phyloP scores from a whole-genome alignment of 2,797 vertebrate genomes.

The Anguilla obscura region DNA sequence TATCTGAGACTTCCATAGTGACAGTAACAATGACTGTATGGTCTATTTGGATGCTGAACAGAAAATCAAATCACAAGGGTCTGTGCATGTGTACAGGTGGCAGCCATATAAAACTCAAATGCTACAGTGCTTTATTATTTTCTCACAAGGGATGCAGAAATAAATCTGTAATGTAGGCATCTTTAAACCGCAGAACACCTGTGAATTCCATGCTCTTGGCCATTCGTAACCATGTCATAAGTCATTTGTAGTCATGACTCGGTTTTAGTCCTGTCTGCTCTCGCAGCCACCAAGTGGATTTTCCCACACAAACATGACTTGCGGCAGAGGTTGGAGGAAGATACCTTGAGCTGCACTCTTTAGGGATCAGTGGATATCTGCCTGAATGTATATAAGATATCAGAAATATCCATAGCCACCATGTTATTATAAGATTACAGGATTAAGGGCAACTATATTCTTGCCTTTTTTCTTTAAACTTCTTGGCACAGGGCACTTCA shows the following conservation, averaged over 20 bases:
- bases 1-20: neutral
- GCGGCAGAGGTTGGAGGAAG: neutral
- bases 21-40: neutral
- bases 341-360: neutral
- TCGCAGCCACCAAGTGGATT: neutral
- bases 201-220: neutral
- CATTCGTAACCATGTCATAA: neutral
- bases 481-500: constrained; percentile 45
- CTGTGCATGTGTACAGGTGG: neutral
- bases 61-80: neutral
- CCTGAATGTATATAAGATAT: constrained; percentile 43
- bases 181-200: neutral
- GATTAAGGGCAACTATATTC: constrained; percentile 28
- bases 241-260: neutral
- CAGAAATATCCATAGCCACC: constrained; percentile 44
- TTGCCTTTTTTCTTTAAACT: constrained; percentile 56
- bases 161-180: neutral
- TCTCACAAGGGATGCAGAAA: neutral
- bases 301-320: constrained; percentile 18
- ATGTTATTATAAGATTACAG: constrained; percentile 57
- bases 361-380: constrained; percentile 1
- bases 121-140: neutral
- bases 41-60: neutral
- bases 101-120: neutral
- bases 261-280: neutral